phyloP scores from a whole-genome alignment of 2,888 invertebrate species.

The Parnassius glacialis region DNA sequence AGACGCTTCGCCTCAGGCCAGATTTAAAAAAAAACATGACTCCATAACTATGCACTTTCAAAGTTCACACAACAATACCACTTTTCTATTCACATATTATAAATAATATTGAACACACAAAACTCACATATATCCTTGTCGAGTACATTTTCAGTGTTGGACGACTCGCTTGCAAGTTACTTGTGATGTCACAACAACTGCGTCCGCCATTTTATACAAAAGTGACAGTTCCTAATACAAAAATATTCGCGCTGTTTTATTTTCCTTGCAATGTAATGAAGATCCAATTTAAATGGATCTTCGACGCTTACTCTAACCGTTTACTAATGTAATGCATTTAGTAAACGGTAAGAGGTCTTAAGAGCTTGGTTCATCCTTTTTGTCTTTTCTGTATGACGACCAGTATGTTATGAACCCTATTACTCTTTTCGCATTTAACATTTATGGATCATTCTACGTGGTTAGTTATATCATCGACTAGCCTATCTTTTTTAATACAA shows the following conservation, averaged over 20 bases:
- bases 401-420: conserved; percentile 29
- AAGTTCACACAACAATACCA: background rate
- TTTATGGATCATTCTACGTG: conserved; percentile 2
- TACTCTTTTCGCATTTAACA: background rate
- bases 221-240: conserved; percentile 54
- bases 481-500: conserved; percentile 12
- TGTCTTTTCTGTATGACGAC: conserved; percentile 2
- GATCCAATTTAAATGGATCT: conserved; percentile 3
- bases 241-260: conserved; percentile 37
- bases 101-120: conserved; percentile 26
- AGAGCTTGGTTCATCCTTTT: conserved; percentile 10
- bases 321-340: background rate
- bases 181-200: conserved; percentile 61
- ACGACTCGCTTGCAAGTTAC: conserved; percentile 46
- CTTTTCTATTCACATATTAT: conserved; percentile 3
- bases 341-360: conserved; percentile 5
- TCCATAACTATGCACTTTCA: conserved; percentile 13
- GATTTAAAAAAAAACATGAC: background rate
- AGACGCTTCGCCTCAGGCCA: background rate
- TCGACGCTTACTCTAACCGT: background rate
- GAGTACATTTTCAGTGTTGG: conserved; percentile 61
- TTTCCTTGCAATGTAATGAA: conserved; percentile 19
- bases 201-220: conserved; percentile 56
- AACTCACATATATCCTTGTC: conserved; percentile 68
- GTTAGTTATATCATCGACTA: conserved; percentile 16